phyloP scores from a whole-genome alignment of 92 coral and sea anemone genomes.

The Zoanthus gigantus region DNA sequence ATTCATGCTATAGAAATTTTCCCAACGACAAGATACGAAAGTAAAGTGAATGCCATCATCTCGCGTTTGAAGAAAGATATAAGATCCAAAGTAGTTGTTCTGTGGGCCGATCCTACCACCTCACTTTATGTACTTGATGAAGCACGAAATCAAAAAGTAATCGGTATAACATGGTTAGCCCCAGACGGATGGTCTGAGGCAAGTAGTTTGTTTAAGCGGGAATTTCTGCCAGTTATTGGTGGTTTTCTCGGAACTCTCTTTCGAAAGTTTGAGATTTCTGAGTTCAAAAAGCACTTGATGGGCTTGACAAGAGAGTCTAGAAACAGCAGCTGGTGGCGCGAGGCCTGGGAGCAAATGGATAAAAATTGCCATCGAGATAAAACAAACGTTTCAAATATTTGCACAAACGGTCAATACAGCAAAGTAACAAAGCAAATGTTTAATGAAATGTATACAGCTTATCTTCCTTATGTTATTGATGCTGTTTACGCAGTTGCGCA shows the following conservation, averaged over 20 bases:
- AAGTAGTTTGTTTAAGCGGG: constrained; percentile 53
- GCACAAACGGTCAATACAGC: constrained; percentile 26
- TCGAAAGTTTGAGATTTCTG: constrained; percentile 56
- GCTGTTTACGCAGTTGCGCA: constrained; percentile 84
- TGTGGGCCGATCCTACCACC: constrained; percentile 76
- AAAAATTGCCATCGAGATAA: neutral
- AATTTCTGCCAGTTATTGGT: constrained; percentile 60
- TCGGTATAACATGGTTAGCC: constrained; percentile 82
- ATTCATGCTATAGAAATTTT: constrained; percentile 65
- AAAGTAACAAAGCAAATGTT: constrained; percentile 48
- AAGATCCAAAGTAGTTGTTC: constrained; percentile 69
- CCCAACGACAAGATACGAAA: constrained; percentile 65
- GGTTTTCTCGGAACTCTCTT: constrained; percentile 76
- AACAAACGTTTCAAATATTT: neutral
- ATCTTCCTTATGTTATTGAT: constrained; percentile 76
- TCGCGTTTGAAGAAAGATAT: constrained; percentile 59
- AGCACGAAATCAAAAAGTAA: constrained; percentile 41
- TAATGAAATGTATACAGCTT: constrained; percentile 67
- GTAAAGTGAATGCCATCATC: constrained; percentile 64
- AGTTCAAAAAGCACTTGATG: constrained; percentile 51
- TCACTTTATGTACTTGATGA: constrained; percentile 64
- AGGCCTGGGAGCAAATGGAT: constrained; percentile 28
- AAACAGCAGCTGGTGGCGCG: constrained; percentile 46
- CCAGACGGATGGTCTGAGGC: constrained; percentile 85
- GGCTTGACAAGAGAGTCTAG: constrained; percentile 42